These are phyloP conservation scores for Cherax quadricarinatus DNA, from an alignment of 1,140 invertebrate species.

Conservation along the genomic window DNA sequence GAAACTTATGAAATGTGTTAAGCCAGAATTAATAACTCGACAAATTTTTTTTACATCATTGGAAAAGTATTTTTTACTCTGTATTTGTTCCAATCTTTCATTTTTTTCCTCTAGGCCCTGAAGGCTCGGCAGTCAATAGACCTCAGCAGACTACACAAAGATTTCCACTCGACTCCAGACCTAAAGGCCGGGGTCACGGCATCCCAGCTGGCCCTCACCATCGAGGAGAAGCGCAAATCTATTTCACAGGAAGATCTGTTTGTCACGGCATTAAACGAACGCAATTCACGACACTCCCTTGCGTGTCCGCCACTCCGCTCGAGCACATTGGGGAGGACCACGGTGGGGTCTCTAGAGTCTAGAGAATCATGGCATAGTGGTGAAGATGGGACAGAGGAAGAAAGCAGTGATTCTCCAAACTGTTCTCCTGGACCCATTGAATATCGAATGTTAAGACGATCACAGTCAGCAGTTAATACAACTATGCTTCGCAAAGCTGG, in stretches of 20 bases:
- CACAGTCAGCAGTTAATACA: conserved; percentile 70
- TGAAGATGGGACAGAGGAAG: conserved; percentile 40
- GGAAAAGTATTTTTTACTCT: no score
- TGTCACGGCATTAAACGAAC: conserved; percentile 71
- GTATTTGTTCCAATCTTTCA: neutral
- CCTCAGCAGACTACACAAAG: conserved; percentile 82
- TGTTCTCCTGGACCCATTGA: conserved; percentile 66
- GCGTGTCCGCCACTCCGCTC: conserved; percentile 74
- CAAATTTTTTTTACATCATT: no score
- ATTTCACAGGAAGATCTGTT: conserved; percentile 77
- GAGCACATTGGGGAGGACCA: conserved; percentile 59
- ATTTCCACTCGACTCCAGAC: conserved; percentile 93
- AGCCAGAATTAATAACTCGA: no score
- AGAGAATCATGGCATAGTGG: conserved; percentile 59
- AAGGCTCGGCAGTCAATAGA: conserved; percentile 64
- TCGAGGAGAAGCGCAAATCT: conserved; percentile 74
- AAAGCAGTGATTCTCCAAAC: conserved; percentile 64
- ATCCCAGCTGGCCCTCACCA: conserved; percentile 31
- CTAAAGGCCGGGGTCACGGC: conserved; percentile 76
- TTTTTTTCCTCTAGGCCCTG: conserved; percentile 65
- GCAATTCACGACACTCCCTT: conserved; percentile 75
- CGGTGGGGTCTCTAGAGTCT: conserved; percentile 62
- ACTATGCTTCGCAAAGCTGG: conserved; percentile 65
- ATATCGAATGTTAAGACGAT: conserved; percentile 70
- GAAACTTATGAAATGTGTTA: no score